Base-by-base conservation (phyloP, 2,113 vertebrate species). In the Halcyon senegalensis region DNA sequence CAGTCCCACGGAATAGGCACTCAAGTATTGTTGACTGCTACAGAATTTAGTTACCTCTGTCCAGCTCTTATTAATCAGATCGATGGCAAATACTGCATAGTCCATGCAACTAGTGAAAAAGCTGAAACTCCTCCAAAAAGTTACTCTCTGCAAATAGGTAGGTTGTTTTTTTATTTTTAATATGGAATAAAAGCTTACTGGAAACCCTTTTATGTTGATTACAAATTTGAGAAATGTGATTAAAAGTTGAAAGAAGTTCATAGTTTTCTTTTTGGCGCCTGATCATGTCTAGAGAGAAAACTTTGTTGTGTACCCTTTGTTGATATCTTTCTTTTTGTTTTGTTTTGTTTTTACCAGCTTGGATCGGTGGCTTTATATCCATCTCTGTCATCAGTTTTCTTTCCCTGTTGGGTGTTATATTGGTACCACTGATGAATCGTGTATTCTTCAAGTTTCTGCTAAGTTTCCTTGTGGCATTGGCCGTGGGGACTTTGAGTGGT, bases 361-460 rank as follows among this genome's bases (percentile, higher is more conserved):
- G 99, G 99, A 96, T 98, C 44, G 99, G 99, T 66, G 99, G 99
- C 12, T 99, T 99, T 95, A 95, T 99, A 89, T 99, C 99, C 79
- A 99, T 99, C 97, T 99, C 99, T 1, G 88, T 99, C 97, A 99
- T 99, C 97, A 99, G 99, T 95, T 98, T 99, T 96, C 98, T 99
- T 50, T 99, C 99, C 5, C 98, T 99, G 70, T 67, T 99, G 70
- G 99, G 99, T 31, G 98, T 99, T 68, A 97, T 99, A 84, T 97
- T 99, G 97, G 99, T 99, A 75, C 99, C 99, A 0, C 98, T 99
- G 91, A 99, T 99, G 98, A 99, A 99, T 96, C 98, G 98, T 5
- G 98, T 99, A 5, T 99, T 99, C 98, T 99, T 99, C 98, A 99
- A 99, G 95, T 99, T 99, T 98, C 98, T 99, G 39, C 98, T 99